These are phyloP conservation scores for Drosophila cardini DNA, from an alignment of 1,140 invertebrate species.

Conservation along the genomic window DNA sequence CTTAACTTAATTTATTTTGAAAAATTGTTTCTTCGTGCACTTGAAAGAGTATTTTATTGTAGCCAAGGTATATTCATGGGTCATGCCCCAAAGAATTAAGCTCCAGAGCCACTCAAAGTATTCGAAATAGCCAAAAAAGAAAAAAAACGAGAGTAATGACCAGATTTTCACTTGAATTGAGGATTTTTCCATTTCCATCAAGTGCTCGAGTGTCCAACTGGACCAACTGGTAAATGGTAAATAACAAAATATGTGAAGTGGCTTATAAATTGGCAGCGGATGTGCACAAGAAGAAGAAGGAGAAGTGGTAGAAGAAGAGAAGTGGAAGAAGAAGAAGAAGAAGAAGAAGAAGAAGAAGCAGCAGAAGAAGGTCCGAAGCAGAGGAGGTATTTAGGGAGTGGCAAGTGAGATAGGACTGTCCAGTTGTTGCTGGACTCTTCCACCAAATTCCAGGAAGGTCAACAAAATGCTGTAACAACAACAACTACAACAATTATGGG, in stretches of 20 bases:
- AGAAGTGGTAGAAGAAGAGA: not conserved
- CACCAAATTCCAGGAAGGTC: slow-evolving; percentile 52
- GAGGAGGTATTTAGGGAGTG: not conserved
- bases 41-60: not conserved
- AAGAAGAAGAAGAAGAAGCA: slow-evolving; percentile 3
- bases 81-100: not conserved
- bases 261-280: slow-evolving; percentile 51
- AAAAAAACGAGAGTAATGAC: slow-evolving; percentile 6
- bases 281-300: slow-evolving; percentile 4
- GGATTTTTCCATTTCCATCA: not conserved
- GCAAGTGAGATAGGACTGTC: not conserved
- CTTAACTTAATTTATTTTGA: not conserved
- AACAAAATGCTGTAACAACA: slow-evolving; percentile 33
- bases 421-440: slow-evolving; percentile 8
- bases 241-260: slow-evolving; percentile 44
- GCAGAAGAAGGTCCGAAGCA: not conserved
- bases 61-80: no score
- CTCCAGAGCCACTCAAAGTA: not conserved
- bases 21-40: not conserved
- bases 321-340: not conserved
- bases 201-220: slow-evolving; percentile 16
- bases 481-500: slow-evolving; percentile 6
- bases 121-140: not conserved
- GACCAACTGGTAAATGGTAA: slow-evolving; percentile 26
- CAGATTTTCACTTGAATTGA: slow-evolving; percentile 2